Evolutionary conservation across 2,113 vertebrate species (phyloP).

Genomic region (Nothoprocta pentlandii): DNA sequence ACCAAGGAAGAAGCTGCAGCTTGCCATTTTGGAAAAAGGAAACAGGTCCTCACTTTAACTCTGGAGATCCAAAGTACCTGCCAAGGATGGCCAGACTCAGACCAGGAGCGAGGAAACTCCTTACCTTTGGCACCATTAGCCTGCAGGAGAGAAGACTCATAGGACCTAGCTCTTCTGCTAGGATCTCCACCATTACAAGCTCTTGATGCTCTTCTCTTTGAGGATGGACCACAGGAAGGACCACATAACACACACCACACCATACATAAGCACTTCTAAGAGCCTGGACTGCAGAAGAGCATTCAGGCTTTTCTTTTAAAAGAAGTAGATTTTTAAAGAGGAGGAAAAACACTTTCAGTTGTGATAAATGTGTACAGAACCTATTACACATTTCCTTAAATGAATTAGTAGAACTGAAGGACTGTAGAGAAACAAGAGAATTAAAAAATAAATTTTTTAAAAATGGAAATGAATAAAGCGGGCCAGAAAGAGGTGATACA

Average conservation of each 20-base stretch:
- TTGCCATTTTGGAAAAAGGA: background rate
- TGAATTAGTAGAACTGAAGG: background rate
- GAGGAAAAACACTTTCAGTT: background rate
- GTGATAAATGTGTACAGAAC: background rate
- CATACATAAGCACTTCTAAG: background rate
- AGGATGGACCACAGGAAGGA: background rate
- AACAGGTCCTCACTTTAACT: background rate
- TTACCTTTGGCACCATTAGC: background rate
- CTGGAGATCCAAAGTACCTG: background rate
- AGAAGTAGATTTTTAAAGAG: background rate
- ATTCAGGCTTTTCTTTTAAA: background rate
- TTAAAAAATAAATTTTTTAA: background rate
- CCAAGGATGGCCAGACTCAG: background rate
- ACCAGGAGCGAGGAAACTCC: no score
- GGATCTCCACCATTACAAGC: background rate
- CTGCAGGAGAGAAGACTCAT: background rate
- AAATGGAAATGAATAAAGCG: background rate
- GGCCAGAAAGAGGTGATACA: background rate
- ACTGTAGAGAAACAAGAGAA: background rate
- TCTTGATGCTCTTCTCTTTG: background rate
- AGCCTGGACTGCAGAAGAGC: background rate
- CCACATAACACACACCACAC: background rate
- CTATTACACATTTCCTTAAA: background rate
- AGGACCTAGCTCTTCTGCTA: background rate
- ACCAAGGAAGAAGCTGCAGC: background rate